Evolutionary conservation across 2,113 vertebrate genomes (phyloP).

Genomic region (Arothron firmamentum): DNA sequence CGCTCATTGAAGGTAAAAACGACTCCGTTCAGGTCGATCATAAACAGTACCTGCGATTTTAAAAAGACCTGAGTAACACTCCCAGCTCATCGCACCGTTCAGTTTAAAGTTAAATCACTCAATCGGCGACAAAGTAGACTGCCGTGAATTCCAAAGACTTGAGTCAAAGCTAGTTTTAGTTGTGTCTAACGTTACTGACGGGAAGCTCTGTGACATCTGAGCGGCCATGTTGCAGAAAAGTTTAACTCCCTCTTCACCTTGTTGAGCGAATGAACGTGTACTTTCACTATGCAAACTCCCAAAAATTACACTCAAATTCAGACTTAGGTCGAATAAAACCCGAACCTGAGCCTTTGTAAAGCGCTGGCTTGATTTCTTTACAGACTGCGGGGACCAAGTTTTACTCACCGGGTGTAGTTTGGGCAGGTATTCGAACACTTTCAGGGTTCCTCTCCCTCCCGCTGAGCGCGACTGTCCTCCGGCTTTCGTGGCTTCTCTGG

Average conservation of each 20-base stretch:
- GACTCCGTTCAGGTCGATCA: background rate
- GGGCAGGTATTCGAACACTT: slow-evolving; percentile 54
- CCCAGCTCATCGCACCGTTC: no score
- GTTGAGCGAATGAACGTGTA: slow-evolving; percentile 45
- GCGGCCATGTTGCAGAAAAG: slow-evolving; percentile 74
- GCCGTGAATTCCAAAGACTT: background rate
- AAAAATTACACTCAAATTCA: background rate
- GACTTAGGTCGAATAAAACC: no score
- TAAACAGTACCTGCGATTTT: slow-evolving; percentile 34
- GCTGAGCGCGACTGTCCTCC: background rate
- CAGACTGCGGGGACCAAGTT: background rate
- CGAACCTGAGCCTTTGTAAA: no score
- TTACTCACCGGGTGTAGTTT: slow-evolving; percentile 65
- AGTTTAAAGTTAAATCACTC: background rate
- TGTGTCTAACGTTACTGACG: slow-evolving; percentile 35
- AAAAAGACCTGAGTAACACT: slow-evolving; percentile 24
- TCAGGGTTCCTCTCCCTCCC: no score
- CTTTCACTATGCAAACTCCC: background rate
- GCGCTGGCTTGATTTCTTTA: background rate
- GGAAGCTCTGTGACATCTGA: slow-evolving; percentile 57
- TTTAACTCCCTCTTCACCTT: slow-evolving; percentile 69
- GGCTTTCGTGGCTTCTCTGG: background rate
- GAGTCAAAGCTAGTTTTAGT: background rate
- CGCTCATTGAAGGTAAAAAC: slow-evolving; percentile 1
- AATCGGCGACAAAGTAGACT: background rate